phyloP scores from a whole-genome alignment of 2,113 vertebrate species.

The Talpa occidentalis region DNA sequence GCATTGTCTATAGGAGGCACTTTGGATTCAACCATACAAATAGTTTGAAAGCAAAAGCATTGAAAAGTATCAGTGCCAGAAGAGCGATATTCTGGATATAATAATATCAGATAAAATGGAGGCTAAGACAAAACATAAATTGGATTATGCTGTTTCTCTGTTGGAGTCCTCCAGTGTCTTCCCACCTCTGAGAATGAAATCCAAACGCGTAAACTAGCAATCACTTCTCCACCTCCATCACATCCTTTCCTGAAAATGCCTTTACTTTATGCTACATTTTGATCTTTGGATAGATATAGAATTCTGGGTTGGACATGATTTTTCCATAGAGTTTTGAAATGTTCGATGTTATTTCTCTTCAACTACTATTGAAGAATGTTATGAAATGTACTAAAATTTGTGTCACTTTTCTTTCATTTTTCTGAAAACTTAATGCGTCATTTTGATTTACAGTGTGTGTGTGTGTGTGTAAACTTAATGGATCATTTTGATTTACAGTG shows the following conservation, averaged over 20 bases:
- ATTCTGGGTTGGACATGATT: conserved; percentile 14
- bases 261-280: background rate
- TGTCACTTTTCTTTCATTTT: background rate
- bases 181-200: conserved; percentile 1
- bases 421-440: background rate
- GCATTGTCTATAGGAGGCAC: background rate
- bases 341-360: background rate
- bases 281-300: background rate
- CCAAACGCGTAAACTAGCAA: background rate
- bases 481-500: background rate
- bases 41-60: background rate
- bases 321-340: background rate
- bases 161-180: background rate
- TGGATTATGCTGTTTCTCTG: background rate
- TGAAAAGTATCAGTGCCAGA: background rate
- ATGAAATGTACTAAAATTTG: background rate
- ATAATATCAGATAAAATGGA: background rate
- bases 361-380: background rate
- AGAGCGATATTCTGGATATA: background rate
- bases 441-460: background rate
- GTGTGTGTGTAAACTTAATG: background rate
- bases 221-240: background rate
- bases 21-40: conserved; percentile 1
- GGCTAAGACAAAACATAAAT: background rate
- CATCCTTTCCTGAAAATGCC: background rate